Evolutionary conservation across 2,797 vertebrate species (phyloP), one percentile per base, ranked within the genome.

Genomic region (Coreius guichenoti): DNA sequence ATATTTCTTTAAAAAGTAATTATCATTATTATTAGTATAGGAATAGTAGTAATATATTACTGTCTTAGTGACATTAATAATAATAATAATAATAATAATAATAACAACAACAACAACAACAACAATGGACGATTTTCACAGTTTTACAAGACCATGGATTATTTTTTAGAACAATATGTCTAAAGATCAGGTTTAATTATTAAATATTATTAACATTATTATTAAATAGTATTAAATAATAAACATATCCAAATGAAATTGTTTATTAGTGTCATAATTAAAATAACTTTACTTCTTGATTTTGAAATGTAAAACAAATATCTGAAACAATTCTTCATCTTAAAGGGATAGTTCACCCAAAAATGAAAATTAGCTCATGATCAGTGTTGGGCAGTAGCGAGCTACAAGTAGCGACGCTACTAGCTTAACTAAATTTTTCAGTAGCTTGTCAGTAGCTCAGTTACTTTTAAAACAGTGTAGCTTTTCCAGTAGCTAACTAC

Each of bases 151-250:
- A 56, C 51, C 9, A 8, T 8, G 3, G 2, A 3, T 21, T 21
- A 1, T 21, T 17, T 13, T 74, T 33, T 31, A 74, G 8, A 51
- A 51, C 8, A 3, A 45, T 3, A 3, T 70, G 69, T 16, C 39
- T 5, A 21, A 39, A 2, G 17, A 23, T 69, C 4, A 23, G 9
- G 1, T 39, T 67, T 68, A 36, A 11, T 19, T 33, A 8, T 11
- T n/a, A n/a, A n/a, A n/a, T n/a, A n/a, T n/a, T n/a, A n/a, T n/a
- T n/a, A n/a, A n/a, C n/a, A n/a, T n/a, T n/a, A n/a, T n/a, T n/a
- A n/a, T n/a, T n/a, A n/a, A n/a, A n/a, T n/a, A n/a, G n/a, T 16
- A 9, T 73, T 47, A 72, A 72, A 26, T 72, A 72, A 45, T n/a
- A 70, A 45, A 45, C 39, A n/a, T 45, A 6, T n/a, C 5, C 43